phyloP scores from a whole-genome alignment of 2,797 vertebrate genomes.

The Sebastes goodei region DNA sequence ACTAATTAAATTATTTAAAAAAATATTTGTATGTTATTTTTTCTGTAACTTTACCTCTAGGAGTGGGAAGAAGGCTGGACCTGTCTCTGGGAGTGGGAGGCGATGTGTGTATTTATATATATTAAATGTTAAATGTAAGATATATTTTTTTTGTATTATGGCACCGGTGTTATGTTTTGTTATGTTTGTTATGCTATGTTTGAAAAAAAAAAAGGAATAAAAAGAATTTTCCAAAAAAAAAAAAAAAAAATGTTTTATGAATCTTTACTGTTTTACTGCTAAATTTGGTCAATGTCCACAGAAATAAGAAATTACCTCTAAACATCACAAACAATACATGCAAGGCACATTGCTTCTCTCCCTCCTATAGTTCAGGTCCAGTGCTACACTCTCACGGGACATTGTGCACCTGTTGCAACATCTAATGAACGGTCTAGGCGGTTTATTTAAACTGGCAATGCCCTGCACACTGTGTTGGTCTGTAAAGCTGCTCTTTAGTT shows the following conservation, averaged over 20 bases:
- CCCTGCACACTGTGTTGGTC: accelerated
- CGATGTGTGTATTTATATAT: no score
- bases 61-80: no score
- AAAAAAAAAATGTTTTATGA: not conserved
- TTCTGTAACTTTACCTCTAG: no score
- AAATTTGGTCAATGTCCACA: not conserved
- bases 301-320: not conserved
- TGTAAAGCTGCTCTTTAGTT: not conserved
- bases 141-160: no score
- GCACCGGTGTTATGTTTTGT: not conserved
- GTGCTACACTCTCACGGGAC: not conserved
- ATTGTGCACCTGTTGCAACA: not conserved
- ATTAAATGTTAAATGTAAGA: no score
- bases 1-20: no score
- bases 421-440: not conserved
- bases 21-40: no score
- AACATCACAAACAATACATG: not conserved
- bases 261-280: not conserved
- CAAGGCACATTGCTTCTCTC: not conserved
- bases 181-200: not conserved
- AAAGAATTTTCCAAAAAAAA: no score
- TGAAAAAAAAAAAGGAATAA: accelerated
- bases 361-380: not conserved
- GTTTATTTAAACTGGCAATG: not conserved
- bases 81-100: no score